phyloP scores from a whole-genome alignment of 2,888 invertebrate genomes.

The Apamea monoglypha region DNA sequence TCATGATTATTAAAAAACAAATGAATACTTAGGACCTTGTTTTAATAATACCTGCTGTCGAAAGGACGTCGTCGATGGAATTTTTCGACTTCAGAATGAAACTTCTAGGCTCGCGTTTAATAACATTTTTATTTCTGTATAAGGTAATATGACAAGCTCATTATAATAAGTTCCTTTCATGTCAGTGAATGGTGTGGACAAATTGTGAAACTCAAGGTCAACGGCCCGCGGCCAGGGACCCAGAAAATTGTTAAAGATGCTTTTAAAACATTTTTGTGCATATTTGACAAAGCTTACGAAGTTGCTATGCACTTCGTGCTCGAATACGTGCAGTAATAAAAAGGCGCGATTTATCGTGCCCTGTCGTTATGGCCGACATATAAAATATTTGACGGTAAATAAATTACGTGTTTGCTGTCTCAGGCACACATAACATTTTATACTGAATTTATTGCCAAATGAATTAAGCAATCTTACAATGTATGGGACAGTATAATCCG shows the following conservation, averaged over 20 bases:
- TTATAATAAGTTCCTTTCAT: conserved; percentile 65
- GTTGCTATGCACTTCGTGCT: conserved; percentile 63
- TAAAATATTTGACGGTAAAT: conserved; percentile 63
- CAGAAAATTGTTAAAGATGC: conserved; percentile 59
- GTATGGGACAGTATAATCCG: conserved; percentile 33
- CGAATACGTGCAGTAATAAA: conserved; percentile 59
- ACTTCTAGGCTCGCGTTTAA: conserved; percentile 2
- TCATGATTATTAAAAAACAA: neutral
- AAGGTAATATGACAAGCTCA: conserved; percentile 55
- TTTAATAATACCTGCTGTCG: conserved; percentile 6
- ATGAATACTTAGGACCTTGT: conserved; percentile 19
- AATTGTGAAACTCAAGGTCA: conserved; percentile 70
- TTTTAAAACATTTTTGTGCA: conserved; percentile 66
- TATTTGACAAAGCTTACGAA: conserved; percentile 67
- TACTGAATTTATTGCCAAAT: conserved; percentile 57
- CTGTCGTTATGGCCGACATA: conserved; percentile 45
- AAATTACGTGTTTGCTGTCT: conserved; percentile 49
- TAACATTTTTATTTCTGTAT: conserved; percentile 24
- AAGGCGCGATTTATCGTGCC: conserved; percentile 58
- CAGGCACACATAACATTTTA: conserved; percentile 42
- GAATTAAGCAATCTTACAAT: conserved; percentile 45
- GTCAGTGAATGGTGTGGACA: conserved; percentile 66
- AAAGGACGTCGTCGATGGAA: neutral
- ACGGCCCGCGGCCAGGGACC: conserved; percentile 62
- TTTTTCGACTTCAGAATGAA: conserved; percentile 13